Conservation (phyloP, 2,113 vertebrate species). For the Stigmatopora argus region DNA sequence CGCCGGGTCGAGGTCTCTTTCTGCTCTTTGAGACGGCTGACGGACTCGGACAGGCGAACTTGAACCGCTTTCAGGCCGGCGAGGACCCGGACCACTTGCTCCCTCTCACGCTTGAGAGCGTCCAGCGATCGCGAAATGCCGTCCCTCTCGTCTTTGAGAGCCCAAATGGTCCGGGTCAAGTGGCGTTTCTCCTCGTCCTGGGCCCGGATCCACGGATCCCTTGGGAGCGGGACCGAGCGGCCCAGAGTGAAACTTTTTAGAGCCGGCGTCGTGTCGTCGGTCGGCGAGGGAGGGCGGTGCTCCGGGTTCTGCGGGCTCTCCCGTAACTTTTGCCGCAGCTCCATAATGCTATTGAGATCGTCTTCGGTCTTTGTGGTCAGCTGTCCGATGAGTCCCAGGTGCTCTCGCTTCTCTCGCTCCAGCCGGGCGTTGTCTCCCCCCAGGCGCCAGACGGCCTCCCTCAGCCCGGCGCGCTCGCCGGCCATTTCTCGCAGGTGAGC, state of each 20-base stretch:
- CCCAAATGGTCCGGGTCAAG: conserved; percentile 58
- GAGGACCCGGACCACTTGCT: conserved; percentile 40
- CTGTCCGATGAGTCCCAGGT: conserved; percentile 30
- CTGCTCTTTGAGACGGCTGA: conserved; percentile 31
- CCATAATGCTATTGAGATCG: conserved; percentile 63
- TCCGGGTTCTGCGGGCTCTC: background rate
- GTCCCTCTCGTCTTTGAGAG: conserved; percentile 61
- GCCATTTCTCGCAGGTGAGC: conserved; percentile 34
- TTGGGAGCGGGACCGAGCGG: conserved; percentile 22
- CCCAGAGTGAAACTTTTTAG: too few species aligned
- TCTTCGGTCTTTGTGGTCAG: conserved; percentile 55
- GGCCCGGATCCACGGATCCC: conserved; percentile 41
- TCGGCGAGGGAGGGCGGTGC: too few species aligned
- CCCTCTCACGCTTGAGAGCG: conserved; percentile 44
- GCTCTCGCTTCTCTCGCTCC: conserved; percentile 38
- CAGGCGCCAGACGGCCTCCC: conserved; percentile 2
- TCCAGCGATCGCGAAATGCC: conserved; percentile 29
- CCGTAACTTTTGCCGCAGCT: conserved; percentile 39
- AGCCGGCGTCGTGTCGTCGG: too few species aligned
- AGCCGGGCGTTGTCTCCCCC: conserved; percentile 9
- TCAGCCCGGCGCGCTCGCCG: conserved; percentile 16
- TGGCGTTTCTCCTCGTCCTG: conserved; percentile 60
- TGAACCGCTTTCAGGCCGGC: conserved; percentile 42
- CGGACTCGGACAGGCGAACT: conserved; percentile 35
- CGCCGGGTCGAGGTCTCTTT: conserved; percentile 35